phyloP scores from a whole-genome alignment of 2,797 vertebrate genomes.

The Epinephelus awoara region DNA sequence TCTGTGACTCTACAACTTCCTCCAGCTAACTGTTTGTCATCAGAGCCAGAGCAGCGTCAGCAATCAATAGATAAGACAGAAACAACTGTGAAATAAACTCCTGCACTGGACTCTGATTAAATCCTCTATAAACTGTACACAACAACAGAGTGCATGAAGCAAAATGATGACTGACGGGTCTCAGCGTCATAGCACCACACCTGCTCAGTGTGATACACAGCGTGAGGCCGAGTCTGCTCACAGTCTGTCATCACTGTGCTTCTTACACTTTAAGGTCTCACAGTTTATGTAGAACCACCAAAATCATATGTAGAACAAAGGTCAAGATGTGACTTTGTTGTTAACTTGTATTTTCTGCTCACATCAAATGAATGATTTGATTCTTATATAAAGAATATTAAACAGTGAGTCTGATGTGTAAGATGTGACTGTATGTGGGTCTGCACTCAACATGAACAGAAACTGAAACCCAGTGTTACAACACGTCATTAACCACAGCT shows the following conservation, averaged over 20 bases:
- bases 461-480: neutral
- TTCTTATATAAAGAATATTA: too few relatives aligned
- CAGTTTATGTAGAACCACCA: too few relatives aligned
- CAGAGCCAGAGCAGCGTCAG: slow-evolving; percentile 37
- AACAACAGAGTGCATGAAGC: neutral
- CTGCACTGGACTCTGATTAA: neutral
- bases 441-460: too few relatives aligned
- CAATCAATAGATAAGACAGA: slow-evolving; percentile 30
- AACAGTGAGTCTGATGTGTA: too few relatives aligned
- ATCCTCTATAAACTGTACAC: neutral
- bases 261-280: too few relatives aligned
- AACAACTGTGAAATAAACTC: neutral
- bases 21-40: slow-evolving; percentile 48
- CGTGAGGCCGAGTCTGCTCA: too few relatives aligned
- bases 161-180: neutral
- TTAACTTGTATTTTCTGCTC: too few relatives aligned
- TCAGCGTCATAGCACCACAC: neutral
- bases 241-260: too few relatives aligned
- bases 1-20: slow-evolving; percentile 44
- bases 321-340: neutral
- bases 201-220: too few relatives aligned
- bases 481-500: neutral
- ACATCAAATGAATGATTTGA: too few relatives aligned
- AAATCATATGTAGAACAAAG: too few relatives aligned
- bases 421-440: too few relatives aligned